Percentiles rank a stretch among this genome's conserved stretches.
Evolutionary conservation across 1,140 invertebrate genomes (phyloP).

Genomic region (Zaprionus davidi): DNA sequence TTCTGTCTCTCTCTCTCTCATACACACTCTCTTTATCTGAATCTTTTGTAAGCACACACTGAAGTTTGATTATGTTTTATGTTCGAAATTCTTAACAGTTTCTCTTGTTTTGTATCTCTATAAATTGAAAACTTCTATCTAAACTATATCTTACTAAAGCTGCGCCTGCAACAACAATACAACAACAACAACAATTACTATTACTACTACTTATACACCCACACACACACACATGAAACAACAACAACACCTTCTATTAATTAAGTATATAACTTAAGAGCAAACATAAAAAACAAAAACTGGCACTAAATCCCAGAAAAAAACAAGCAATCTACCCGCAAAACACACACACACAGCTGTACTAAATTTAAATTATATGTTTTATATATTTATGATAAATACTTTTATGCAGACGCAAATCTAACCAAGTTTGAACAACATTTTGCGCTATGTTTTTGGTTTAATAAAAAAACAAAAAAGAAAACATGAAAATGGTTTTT

Average conservation of each 20-base stretch:
- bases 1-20: conserved; percentile 13
- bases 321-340: conserved; percentile 5
- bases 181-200: conserved; percentile 54
- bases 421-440: conserved; percentile 1
- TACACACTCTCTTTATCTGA: neutral
- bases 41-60: conserved; percentile 4
- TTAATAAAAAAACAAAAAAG: neutral
- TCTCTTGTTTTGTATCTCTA: conserved; percentile 41
- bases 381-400: conserved; percentile 18
- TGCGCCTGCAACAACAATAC: conserved; percentile 60
- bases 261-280: conserved; percentile 34
- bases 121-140: conserved; percentile 27
- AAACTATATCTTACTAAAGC: conserved; percentile 49
- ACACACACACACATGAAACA: conserved; percentile 36
- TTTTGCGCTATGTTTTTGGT: conserved; percentile 13
- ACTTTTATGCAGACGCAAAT: neutral
- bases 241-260: conserved; percentile 18
- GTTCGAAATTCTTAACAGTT: conserved; percentile 32
- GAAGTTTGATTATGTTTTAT: conserved; percentile 24
- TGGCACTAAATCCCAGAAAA: conserved; percentile 36
- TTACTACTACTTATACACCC: conserved; percentile 37
- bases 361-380: conserved; percentile 31
- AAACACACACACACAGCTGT: conserved; percentile 27
- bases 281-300: conserved; percentile 20
- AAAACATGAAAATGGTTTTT: conserved; percentile 5